phyloP scores from a whole-genome alignment of 2,797 vertebrate species.

The Sebastes iracundus region DNA sequence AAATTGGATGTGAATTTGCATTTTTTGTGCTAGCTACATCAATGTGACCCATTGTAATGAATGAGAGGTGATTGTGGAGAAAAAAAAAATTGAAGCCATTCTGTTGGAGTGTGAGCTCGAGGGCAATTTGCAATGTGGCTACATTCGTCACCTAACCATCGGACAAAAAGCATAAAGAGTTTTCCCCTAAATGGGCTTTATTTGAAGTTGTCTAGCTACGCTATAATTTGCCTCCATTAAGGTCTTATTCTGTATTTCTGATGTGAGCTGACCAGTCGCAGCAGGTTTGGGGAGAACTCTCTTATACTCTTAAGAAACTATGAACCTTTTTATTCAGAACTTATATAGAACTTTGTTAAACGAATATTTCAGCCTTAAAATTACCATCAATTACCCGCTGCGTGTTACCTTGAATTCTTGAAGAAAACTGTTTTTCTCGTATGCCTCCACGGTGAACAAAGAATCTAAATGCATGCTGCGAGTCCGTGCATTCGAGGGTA shows the following conservation, averaged over 20 bases:
- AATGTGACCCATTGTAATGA: slow-evolving; percentile 73
- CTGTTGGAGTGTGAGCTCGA: slow-evolving; percentile 37
- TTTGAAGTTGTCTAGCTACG: neutral
- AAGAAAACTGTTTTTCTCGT: no score
- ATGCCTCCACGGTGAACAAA: no score
- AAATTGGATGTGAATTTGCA: slow-evolving; percentile 81
- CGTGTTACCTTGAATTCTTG: no score
- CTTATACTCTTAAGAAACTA: no score
- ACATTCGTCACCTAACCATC: slow-evolving; percentile 34
- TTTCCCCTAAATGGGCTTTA: slow-evolving; percentile 2
- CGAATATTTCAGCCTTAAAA: neutral
- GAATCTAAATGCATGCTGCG: no score
- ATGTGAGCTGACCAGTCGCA: neutral
- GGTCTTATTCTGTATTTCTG: neutral
- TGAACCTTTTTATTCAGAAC: neutral
- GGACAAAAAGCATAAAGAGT: slow-evolving; percentile 22
- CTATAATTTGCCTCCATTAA: slow-evolving; percentile 8
- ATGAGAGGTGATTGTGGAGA: slow-evolving; percentile 55
- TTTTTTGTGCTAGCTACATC: slow-evolving; percentile 70
- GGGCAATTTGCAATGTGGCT: slow-evolving; percentile 46
- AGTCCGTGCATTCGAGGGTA: no score
- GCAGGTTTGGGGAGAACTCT: neutral
- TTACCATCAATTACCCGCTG: no score
- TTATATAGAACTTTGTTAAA: neutral
- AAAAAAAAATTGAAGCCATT: slow-evolving; percentile 44